Percentiles rank a stretch among this genome's conserved stretches.
phyloP scores from a whole-genome alignment of 2,888 invertebrate species.

The Erannis defoliaria region DNA sequence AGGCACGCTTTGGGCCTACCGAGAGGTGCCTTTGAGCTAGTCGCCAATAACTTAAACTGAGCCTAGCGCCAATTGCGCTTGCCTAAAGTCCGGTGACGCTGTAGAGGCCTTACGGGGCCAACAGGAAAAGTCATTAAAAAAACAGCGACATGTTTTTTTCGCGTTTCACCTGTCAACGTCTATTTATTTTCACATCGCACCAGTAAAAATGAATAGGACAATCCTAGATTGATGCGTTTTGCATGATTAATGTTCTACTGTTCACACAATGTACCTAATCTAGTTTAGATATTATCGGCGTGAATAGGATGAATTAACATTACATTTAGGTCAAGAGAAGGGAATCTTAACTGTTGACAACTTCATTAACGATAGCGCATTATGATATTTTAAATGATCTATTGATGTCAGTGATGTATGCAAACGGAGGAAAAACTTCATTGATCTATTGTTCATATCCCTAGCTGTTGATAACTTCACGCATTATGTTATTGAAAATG shows the following conservation, averaged over 20 bases:
- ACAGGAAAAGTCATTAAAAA: too few species aligned
- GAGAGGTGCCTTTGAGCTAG: too few species aligned
- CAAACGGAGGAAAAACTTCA: too few species aligned
- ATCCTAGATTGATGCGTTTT: slow-evolving; percentile 26
- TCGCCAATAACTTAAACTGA: too few species aligned
- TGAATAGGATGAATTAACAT: slow-evolving; percentile 24
- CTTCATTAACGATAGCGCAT: not conserved
- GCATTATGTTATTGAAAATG: too few species aligned
- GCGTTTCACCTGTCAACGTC: slow-evolving; percentile 8
- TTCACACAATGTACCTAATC: slow-evolving; percentile 4
- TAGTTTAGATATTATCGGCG: slow-evolving; percentile 1
- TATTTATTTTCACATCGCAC: slow-evolving; percentile 22
- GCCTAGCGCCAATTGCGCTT: too few species aligned
- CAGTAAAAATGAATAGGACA: slow-evolving; percentile 17
- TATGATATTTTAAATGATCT: not conserved
- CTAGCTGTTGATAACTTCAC: too few species aligned
- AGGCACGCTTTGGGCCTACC: too few species aligned
- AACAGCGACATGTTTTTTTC: too few species aligned
- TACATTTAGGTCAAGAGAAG: slow-evolving; percentile 38
- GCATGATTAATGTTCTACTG: slow-evolving; percentile 22
- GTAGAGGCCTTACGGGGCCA: too few species aligned
- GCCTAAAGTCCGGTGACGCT: too few species aligned
- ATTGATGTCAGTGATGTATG: not conserved
- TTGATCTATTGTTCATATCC: not conserved
- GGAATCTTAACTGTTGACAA: not conserved